Evolutionary conservation across 2,797 vertebrate species (phyloP).

Genomic region (Glyptemys insculpta): DNA sequence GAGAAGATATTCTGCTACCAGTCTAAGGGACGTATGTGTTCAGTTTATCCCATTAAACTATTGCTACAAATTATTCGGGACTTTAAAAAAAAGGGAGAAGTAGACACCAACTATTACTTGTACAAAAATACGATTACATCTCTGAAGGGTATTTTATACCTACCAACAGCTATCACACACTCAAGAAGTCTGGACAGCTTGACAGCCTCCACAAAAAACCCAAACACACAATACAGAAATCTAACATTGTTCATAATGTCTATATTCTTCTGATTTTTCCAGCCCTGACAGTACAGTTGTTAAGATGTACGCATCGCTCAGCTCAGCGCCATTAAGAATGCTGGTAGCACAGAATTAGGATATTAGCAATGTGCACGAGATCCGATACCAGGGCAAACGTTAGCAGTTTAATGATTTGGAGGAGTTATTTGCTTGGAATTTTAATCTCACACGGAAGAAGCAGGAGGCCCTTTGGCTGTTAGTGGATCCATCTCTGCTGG

Average conservation of each 20-base stretch:
- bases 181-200: slow-evolving; percentile 30
- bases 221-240: slow-evolving; percentile 7
- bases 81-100: not conserved
- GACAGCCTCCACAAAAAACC: slow-evolving; percentile 23
- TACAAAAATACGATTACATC: slow-evolving; percentile 48
- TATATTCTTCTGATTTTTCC: not conserved
- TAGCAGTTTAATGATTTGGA: slow-evolving; percentile 70
- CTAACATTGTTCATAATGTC: not conserved
- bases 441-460: slow-evolving; percentile 60
- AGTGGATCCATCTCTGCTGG: slow-evolving; percentile 66
- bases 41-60: not conserved
- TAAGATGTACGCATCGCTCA: slow-evolving; percentile 45
- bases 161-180: slow-evolving; percentile 37
- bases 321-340: slow-evolving; percentile 12
- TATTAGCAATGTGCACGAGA: slow-evolving; percentile 65
- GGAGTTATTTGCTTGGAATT: slow-evolving; percentile 70
- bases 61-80: not conserved
- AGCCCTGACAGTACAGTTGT: slow-evolving; percentile 53
- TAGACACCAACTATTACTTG: not conserved
- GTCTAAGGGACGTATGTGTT: not conserved
- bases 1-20: fast-evolving
- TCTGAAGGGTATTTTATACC: slow-evolving; percentile 55
- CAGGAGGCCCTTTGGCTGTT: slow-evolving; percentile 58
- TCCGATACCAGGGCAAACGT: slow-evolving; percentile 50
- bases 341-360: slow-evolving; percentile 55